Evolutionary conservation across 2,888 invertebrate genomes (phyloP).

Genomic region (Lomographa bimaculata): DNA sequence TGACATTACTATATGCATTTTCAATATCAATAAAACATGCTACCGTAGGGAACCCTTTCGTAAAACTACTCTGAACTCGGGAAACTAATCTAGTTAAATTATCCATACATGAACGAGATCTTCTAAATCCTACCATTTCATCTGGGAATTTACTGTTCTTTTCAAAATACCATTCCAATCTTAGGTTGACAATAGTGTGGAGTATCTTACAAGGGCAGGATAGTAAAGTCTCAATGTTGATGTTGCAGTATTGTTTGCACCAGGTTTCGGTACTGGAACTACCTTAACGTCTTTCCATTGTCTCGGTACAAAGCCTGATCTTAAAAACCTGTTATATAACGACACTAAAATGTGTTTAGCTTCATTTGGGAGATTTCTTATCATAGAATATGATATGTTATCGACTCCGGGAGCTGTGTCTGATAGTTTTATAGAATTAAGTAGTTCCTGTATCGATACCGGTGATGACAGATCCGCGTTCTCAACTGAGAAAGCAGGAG

Average conservation of each 20-base stretch:
- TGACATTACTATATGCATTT: background rate
- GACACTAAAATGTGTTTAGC: constrained; percentile 15
- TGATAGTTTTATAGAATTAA: constrained; percentile 9
- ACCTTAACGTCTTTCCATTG: constrained; percentile 28
- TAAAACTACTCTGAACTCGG: constrained; percentile 21
- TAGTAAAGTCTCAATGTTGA: constrained; percentile 17
- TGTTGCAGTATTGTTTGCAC: background rate
- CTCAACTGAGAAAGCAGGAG: background rate
- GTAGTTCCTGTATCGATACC: background rate
- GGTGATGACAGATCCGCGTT: too few species aligned
- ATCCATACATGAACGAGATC: constrained; percentile 16
- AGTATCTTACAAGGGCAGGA: constrained; percentile 31
- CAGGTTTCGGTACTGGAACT: constrained; percentile 29
- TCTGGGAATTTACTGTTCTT: constrained; percentile 17
- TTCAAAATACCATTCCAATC: constrained; percentile 33
- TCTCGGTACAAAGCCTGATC: constrained; percentile 15
- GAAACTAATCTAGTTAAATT: constrained; percentile 11
- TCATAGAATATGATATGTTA: constrained; percentile 26
- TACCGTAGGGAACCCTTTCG: constrained; percentile 10
- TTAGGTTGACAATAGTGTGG: constrained; percentile 23
- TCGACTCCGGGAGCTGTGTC: constrained; percentile 28
- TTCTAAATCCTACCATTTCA: constrained; percentile 22
- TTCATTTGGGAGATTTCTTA: constrained; percentile 15
- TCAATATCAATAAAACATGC: constrained; percentile 1
- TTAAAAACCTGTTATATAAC: constrained; percentile 9